Conservation (phyloP, 1,140 invertebrate genomes). For the Diuraphis noxia region DNA sequence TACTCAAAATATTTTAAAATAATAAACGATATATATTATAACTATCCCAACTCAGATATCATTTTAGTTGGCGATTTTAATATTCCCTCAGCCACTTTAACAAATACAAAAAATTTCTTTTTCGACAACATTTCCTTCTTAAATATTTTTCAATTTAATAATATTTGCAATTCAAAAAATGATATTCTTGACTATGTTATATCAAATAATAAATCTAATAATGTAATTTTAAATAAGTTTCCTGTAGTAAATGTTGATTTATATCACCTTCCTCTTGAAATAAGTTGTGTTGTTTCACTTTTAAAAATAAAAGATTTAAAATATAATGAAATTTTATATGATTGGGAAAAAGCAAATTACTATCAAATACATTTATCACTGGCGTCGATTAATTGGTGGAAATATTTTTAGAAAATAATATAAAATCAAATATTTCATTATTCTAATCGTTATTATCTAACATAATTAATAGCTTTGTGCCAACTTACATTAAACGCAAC, state of each 20-base stretch:
- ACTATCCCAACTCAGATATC: neutral
- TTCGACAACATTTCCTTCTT: constrained; percentile 50
- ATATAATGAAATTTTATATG: neutral
- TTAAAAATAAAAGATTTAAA: neutral
- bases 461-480: neutral
- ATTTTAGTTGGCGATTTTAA: neutral
- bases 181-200: too few relatives aligned
- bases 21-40: neutral
- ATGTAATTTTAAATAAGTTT: neutral
- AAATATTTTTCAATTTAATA: constrained; percentile 22
- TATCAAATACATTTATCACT: neutral
- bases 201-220: neutral
- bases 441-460: neutral
- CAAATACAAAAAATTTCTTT: constrained; percentile 46
- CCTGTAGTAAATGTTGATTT: neutral
- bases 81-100: neutral
- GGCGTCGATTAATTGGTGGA: neutral
- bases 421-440: neutral
- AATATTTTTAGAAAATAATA: neutral
- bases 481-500: too few relatives aligned
- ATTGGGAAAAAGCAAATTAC: neutral
- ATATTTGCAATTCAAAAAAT: neutral
- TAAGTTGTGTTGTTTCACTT: neutral
- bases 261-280: neutral
- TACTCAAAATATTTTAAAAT: neutral